Base-by-base conservation (phyloP, 2,888 invertebrate species). In the Coenonympha glycerion region DNA sequence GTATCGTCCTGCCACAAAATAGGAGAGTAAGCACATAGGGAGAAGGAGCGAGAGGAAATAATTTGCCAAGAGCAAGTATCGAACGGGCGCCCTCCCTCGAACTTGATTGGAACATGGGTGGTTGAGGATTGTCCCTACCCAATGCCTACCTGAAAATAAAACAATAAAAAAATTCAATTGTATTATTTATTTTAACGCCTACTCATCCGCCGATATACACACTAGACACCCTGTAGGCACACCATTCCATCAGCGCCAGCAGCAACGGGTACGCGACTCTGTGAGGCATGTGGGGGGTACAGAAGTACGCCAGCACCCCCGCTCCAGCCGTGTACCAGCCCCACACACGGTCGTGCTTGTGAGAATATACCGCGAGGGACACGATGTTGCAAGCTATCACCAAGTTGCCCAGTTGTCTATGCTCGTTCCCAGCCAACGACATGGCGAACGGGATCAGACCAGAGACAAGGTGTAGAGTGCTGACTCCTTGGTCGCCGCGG, bases 301-400 rank as follows among this genome's bases (percentile, higher is more conserved):
- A 22, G 19, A 76, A 80, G 54, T 82, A 84, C 0, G 84, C 72
- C 13, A 80, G 37, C 0, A 76, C 28, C 0, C 69, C 77, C 0
- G 75, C 73, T 0, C 66, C 82, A 0, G 81, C 80, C 0, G 81
- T 77, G 19, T 70, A 83, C 75, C 76, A 82, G 0, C 78, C 84
- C 73, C 74, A 83, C 9, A 75, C 66, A 0, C 64, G 60, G 1
- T 71, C 64, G n/a, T 63, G 40, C 8, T 69, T 55, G 1, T 69
- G 52, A 0, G 83, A 74, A 45, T 76, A 78, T 8, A 74, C 58
- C 9, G 65, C 65, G 1, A 84, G 55, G 0, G 83, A 78, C 0
- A 77, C 56, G 3, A 83, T 68, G 49, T 85, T 85, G 50, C 71
- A 66, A 1, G 76, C 77, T 0, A 84, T 60, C 4, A 74, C 57